phyloP scores from a whole-genome alignment of 2,888 invertebrate species.

The Rhopalosiphum nymphaeae region DNA sequence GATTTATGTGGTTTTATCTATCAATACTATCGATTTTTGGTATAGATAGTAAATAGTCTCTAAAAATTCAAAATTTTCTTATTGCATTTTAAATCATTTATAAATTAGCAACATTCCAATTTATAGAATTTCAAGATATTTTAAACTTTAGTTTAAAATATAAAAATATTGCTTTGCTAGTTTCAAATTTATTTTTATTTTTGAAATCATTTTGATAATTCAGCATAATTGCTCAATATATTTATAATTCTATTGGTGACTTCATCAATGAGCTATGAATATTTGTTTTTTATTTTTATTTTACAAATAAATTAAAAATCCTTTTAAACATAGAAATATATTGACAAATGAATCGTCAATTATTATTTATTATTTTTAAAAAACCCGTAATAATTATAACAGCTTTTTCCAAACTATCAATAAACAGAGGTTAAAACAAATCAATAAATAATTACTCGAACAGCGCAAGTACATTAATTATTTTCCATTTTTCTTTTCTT shows the following conservation, averaged over 20 bases:
- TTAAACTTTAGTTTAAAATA: neutral
- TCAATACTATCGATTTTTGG: neutral
- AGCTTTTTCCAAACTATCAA: neutral
- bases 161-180: neutral
- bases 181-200: neutral
- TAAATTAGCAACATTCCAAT: neutral
- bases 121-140: neutral
- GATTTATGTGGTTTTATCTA: neutral
- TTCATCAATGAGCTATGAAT: neutral
- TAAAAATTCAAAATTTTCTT: neutral
- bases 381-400: neutral
- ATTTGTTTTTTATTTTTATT: neutral
- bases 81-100: neutral
- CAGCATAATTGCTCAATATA: slow-evolving; percentile 9
- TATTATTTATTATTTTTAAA: neutral
- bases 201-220: neutral
- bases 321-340: slow-evolving; percentile 5
- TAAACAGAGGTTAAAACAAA: neutral
- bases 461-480: neutral
- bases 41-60: neutral
- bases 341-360: neutral
- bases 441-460: neutral
- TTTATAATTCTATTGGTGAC: neutral
- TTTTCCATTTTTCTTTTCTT: neutral
- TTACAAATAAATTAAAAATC: neutral